phyloP scores from a whole-genome alignment of 1,140 invertebrate species.

The Phymorhynchus buccinoides region DNA sequence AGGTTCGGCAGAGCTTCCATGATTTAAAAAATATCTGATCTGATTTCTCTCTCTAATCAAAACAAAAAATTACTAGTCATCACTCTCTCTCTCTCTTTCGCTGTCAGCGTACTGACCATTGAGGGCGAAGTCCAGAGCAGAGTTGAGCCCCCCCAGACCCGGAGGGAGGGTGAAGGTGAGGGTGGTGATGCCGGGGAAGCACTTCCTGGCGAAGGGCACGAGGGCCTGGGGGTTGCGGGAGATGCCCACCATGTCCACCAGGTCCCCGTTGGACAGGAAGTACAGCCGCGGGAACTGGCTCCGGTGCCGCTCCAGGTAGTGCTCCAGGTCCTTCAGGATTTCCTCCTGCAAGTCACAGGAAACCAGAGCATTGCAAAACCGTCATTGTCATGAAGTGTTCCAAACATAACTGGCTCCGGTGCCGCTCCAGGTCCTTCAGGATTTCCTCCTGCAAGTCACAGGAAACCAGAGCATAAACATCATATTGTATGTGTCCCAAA shows the following conservation, averaged over 20 bases:
- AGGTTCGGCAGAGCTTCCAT: too few species aligned
- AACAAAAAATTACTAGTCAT: too few species aligned
- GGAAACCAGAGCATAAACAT: too few species aligned
- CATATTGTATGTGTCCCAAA: too few species aligned
- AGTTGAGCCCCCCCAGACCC: conserved; percentile 58
- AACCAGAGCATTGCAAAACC: too few species aligned
- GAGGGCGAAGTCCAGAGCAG: conserved; percentile 66
- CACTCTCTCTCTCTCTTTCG: too few species aligned
- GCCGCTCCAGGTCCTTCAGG: conserved; percentile 65
- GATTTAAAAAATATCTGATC: too few species aligned
- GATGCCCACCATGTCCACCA: conserved; percentile 68
- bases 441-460: conserved; percentile 68
- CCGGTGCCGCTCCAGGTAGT: conserved; percentile 59
- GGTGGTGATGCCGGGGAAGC: conserved; percentile 68
- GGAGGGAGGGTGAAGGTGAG: conserved; percentile 66
- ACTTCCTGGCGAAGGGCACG: conserved; percentile 66
- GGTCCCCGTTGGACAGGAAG: conserved; percentile 69
- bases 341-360: conserved; percentile 66
- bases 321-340: conserved; percentile 65
- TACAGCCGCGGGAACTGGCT: conserved; percentile 70
- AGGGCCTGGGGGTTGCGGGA: conserved; percentile 70
- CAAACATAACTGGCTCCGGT: conserved; percentile 65
- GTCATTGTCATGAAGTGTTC: too few species aligned
- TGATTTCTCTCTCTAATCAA: too few species aligned
- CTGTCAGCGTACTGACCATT: conserved; percentile 70